These are phyloP conservation scores for Orthosia incerta DNA, from an alignment of 2,888 invertebrate genomes.

Conservation along the genomic window DNA sequence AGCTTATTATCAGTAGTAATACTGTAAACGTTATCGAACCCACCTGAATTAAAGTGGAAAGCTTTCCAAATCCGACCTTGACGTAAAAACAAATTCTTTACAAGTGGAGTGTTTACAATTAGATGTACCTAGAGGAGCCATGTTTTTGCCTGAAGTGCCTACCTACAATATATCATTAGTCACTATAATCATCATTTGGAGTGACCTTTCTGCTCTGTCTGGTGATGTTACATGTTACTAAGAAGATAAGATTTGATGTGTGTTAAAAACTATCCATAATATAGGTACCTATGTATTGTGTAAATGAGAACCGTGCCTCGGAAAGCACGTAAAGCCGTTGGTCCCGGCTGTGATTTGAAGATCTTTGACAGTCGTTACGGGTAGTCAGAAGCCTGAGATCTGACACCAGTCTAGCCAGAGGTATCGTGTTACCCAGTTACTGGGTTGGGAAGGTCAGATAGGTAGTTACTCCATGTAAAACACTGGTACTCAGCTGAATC, in stretches of 20 bases:
- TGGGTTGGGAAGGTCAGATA: too few species aligned
- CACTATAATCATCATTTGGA: conserved; percentile 30
- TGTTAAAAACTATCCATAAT: too few species aligned
- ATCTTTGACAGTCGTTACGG: too few species aligned
- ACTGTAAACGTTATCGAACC: conserved; percentile 9
- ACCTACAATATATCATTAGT: not conserved
- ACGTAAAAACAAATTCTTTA: conserved; percentile 4
- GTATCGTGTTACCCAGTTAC: too few species aligned
- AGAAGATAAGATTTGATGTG: conserved; percentile 29
- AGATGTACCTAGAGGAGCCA: not conserved
- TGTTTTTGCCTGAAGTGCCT: conserved; percentile 20
- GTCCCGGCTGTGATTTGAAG: too few species aligned
- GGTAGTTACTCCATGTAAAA: too few species aligned
- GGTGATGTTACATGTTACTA: conserved; percentile 9
- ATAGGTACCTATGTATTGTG: too few species aligned
- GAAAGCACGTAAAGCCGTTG: too few species aligned
- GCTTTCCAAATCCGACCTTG: conserved; percentile 18
- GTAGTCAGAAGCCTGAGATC: too few species aligned
- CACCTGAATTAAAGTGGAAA: conserved; percentile 2
- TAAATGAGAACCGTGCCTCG: too few species aligned
- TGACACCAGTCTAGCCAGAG: too few species aligned
- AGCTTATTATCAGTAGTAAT: not conserved
- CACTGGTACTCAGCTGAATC: too few species aligned
- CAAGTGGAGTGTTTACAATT: conserved; percentile 12
- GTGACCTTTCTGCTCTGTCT: conserved; percentile 22